phyloP scores from a whole-genome alignment of 1,140 invertebrate species.

The Penaeus indicus region DNA sequence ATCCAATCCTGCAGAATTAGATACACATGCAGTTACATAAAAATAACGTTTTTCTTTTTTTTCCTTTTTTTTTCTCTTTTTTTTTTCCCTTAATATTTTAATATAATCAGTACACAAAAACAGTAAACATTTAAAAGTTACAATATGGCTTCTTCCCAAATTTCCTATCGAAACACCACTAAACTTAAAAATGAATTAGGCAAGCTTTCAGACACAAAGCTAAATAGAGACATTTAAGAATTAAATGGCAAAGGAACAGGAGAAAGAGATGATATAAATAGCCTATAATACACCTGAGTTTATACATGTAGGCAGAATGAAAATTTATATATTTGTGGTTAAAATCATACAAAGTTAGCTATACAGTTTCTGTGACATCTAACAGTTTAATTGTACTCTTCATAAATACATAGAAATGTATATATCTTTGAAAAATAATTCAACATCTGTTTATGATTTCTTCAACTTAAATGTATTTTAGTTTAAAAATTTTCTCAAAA shows the following conservation, averaged over 20 bases:
- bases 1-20: background rate
- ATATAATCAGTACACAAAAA: no score
- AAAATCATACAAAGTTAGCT: background rate
- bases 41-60: background rate
- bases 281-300: constrained; percentile 42
- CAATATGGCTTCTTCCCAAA: no score
- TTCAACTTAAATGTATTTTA: no score
- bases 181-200: background rate
- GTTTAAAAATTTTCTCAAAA: no score
- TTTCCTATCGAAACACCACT: background rate
- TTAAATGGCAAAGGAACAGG: constrained; percentile 31
- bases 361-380: background rate
- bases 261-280: constrained; percentile 21
- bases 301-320: constrained; percentile 49
- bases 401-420: no score
- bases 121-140: no score
- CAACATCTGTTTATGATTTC: no score
- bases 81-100: no score
- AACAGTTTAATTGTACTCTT: no score
- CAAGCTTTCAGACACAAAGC: background rate
- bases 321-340: background rate
- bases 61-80: background rate
- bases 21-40: constrained; percentile 3
- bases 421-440: no score
- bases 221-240: background rate